Conservation (phyloP, 1,140 invertebrate genomes). For the Parapsyche elsis region DNA sequence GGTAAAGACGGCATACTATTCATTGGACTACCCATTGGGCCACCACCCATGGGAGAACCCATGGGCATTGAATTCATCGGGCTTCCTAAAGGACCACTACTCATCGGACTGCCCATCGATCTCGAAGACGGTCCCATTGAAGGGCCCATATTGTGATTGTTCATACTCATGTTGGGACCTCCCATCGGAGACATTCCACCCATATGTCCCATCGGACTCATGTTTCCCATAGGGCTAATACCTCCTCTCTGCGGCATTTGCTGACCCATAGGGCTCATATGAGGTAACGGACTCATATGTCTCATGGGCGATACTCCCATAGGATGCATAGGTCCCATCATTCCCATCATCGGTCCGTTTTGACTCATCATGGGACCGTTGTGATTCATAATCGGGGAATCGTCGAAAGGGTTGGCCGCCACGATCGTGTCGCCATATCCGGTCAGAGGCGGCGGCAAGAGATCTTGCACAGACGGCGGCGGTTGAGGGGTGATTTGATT, state of each 20-base stretch:
- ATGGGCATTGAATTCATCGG: constrained; percentile 80
- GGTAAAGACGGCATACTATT: constrained; percentile 69
- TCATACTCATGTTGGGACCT: constrained; percentile 66
- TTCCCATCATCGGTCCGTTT: constrained; percentile 68
- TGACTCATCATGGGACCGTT: constrained; percentile 73
- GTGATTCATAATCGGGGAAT: constrained; percentile 78
- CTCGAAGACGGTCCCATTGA: constrained; percentile 68
- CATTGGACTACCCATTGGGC: constrained; percentile 79
- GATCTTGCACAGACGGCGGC: constrained; percentile 76
- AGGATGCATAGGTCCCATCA: constrained; percentile 71
- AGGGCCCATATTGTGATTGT: constrained; percentile 67
- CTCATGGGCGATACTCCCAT: constrained; percentile 78
- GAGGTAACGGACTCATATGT: constrained; percentile 76
- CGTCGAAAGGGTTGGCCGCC: constrained; percentile 95
- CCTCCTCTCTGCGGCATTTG: constrained; percentile 72
- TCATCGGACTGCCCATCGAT: constrained; percentile 73
- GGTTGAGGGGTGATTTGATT: constrained; percentile 70
- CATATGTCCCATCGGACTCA: constrained; percentile 74
- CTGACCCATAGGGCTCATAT: constrained; percentile 77
- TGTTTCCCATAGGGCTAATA: constrained; percentile 75
- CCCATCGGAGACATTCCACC: constrained; percentile 68
- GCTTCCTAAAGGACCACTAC: constrained; percentile 67
- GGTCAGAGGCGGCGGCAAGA: constrained; percentile 83
- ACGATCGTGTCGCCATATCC: constrained; percentile 94
- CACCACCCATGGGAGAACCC: constrained; percentile 77